These are phyloP conservation scores for Conger conger DNA, from an alignment of 2,113 vertebrate species.

Conservation along the genomic window DNA sequence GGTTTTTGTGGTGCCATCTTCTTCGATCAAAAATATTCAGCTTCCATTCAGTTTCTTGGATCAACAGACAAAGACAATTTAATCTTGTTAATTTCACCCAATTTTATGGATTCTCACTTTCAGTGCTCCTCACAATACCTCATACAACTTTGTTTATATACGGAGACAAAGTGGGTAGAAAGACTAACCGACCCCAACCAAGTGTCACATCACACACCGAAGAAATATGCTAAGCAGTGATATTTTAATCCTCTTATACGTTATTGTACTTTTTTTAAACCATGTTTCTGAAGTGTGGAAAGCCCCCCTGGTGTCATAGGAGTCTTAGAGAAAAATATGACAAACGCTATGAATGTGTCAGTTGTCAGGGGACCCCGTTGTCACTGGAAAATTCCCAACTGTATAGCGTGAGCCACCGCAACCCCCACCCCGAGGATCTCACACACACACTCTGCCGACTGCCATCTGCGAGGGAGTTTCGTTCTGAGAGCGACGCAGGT, in stretches of 20 bases:
- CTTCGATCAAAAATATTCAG: neutral
- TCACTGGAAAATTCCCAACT: conserved; percentile 46
- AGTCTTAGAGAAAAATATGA: neutral
- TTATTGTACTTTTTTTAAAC: neutral
- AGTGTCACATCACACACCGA: neutral
- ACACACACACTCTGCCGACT: conserved; percentile 71
- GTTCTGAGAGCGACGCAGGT: conserved; percentile 50
- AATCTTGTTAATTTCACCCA: neutral
- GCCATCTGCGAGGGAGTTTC: conserved; percentile 72
- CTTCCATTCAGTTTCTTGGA: neutral
- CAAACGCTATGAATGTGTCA: neutral
- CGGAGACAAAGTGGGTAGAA: neutral
- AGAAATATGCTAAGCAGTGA: neutral
- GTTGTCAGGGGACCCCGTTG: conserved; percentile 16
- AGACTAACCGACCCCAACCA: neutral
- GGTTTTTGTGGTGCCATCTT: no score
- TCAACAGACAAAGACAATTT: neutral
- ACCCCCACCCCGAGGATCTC: conserved; percentile 55
- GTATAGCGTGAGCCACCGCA: conserved; percentile 34
- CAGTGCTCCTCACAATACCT: neutral
- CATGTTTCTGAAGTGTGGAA: neutral
- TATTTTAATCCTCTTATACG: neutral
- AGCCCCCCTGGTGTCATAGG: conserved; percentile 4
- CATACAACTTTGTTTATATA: neutral
- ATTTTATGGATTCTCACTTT: neutral